Evolutionary conservation across 1,140 invertebrate genomes (phyloP).

Genomic region (Lasioglossum baleicum): DNA sequence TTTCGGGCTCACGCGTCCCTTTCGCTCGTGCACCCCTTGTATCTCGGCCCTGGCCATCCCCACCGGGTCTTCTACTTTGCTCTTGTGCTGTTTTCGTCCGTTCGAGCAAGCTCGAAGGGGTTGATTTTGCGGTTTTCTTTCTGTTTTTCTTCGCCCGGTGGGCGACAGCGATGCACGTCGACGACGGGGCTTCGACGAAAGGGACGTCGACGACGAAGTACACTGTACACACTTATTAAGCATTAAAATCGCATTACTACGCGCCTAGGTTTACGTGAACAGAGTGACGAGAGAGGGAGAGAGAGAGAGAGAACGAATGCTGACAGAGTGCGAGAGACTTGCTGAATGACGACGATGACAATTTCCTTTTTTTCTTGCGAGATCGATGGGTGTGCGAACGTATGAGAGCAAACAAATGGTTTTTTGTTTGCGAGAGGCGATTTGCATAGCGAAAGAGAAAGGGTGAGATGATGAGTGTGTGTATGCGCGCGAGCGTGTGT

Average conservation of each 20-base stretch:
- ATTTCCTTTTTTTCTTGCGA: not conserved
- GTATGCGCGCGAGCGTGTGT: too few species aligned
- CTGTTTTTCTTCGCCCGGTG: not conserved
- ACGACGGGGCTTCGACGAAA: not conserved
- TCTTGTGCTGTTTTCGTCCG: not conserved
- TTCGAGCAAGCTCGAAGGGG: not conserved
- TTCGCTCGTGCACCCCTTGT: not conserved
- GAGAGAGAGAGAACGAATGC: not conserved
- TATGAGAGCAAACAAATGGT: not conserved
- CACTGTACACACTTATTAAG: constrained; percentile 39
- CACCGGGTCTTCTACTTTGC: not conserved
- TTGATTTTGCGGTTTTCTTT: not conserved
- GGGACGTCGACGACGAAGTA: constrained; percentile 15
- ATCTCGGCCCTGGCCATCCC: not conserved
- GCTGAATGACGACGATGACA: not conserved
- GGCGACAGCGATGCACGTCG: not conserved
- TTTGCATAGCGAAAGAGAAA: too few species aligned
- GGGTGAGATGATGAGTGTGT: too few species aligned
- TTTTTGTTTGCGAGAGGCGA: too few species aligned
- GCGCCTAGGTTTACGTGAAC: constrained; percentile 52
- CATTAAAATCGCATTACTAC: constrained; percentile 51
- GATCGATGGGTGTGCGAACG: not conserved
- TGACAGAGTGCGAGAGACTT: not conserved
- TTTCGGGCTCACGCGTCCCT: constrained; percentile 48
- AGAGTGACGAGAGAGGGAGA: constrained; percentile 1